A percentile compares a stretch with the other conserved stretches of the same genome.
phyloP scores from a whole-genome alignment of 2,113 vertebrate genomes.

The Reinhardtius hippoglossoides region DNA sequence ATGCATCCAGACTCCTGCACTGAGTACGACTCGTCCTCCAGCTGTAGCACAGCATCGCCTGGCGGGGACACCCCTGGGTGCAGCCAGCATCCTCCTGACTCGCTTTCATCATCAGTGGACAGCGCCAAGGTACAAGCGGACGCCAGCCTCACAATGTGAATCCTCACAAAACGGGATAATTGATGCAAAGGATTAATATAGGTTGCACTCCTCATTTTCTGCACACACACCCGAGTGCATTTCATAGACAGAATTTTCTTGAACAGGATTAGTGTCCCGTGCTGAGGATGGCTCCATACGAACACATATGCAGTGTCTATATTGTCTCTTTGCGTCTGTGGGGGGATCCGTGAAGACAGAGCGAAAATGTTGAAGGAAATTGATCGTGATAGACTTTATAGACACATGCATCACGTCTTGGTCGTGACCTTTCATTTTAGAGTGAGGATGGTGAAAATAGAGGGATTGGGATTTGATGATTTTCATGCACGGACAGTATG shows the following conservation, averaged over 20 bases:
- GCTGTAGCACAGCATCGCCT: conserved; percentile 92
- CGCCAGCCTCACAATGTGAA: conserved; percentile 9
- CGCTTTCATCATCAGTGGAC: conserved; percentile 88
- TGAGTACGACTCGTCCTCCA: conserved; percentile 90
- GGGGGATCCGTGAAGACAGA: not conserved
- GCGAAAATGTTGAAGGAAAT: not conserved
- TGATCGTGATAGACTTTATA: not conserved
- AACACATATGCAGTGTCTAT: not conserved
- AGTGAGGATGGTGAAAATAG: conserved; percentile 18
- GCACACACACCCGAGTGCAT: conserved; percentile 22
- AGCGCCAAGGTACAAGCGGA: conserved; percentile 82
- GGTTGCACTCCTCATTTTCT: conserved; percentile 22
- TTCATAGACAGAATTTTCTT: conserved; percentile 11
- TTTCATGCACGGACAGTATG: not conserved
- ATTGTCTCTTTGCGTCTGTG: conserved; percentile 10
- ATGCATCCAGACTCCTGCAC: conserved; percentile 89
- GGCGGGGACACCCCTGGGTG: conserved; percentile 89
- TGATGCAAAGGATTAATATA: not conserved
- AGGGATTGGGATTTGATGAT: conserved; percentile 13
- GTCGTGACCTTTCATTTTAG: conserved; percentile 53
- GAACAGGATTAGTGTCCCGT: conserved; percentile 4
- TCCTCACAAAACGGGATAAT: not conserved
- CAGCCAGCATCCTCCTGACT: conserved; percentile 87
- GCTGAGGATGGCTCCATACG: conserved; percentile 4
- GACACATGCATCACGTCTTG: conserved; percentile 1